phyloP scores from a whole-genome alignment of 2,888 invertebrate species.

The Pachymerium ferrugineum region DNA sequence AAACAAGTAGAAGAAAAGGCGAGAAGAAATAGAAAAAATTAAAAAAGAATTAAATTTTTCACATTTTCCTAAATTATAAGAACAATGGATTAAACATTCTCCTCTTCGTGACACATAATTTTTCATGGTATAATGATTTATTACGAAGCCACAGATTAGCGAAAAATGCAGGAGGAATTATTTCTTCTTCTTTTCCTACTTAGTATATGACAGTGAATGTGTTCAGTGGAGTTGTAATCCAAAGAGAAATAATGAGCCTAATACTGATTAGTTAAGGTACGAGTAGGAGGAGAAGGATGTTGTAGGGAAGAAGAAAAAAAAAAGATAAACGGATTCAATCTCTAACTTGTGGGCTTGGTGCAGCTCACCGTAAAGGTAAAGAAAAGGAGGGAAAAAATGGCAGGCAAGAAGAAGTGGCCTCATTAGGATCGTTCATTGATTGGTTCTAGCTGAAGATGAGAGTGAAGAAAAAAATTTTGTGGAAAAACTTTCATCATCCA shows the following conservation, averaged over 20 bases:
- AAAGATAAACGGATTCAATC: slow-evolving; percentile 16
- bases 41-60: background rate
- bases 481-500: background rate
- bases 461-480: background rate
- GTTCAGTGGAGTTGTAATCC: slow-evolving; percentile 9
- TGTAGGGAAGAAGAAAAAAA: too few species aligned
- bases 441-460: slow-evolving; percentile 20
- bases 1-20: too few species aligned
- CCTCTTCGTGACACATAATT: background rate
- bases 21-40: background rate
- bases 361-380: slow-evolving; percentile 22
- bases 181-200: background rate
- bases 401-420: slow-evolving; percentile 23
- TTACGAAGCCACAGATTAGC: background rate
- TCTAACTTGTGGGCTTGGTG: slow-evolving; percentile 22
- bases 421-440: slow-evolving; percentile 24
- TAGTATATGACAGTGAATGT: background rate
- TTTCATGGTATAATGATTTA: slow-evolving; percentile 7
- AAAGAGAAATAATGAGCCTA: slow-evolving; percentile 13
- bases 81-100: slow-evolving; percentile 13
- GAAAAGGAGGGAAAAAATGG: slow-evolving; percentile 5
- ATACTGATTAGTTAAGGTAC: slow-evolving; percentile 23
- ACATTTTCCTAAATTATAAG: background rate
- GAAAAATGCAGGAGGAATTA: slow-evolving; percentile 17
- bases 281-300: background rate